phyloP scores from a whole-genome alignment of 2,113 vertebrate species.

The Ceratotherium simum region DNA sequence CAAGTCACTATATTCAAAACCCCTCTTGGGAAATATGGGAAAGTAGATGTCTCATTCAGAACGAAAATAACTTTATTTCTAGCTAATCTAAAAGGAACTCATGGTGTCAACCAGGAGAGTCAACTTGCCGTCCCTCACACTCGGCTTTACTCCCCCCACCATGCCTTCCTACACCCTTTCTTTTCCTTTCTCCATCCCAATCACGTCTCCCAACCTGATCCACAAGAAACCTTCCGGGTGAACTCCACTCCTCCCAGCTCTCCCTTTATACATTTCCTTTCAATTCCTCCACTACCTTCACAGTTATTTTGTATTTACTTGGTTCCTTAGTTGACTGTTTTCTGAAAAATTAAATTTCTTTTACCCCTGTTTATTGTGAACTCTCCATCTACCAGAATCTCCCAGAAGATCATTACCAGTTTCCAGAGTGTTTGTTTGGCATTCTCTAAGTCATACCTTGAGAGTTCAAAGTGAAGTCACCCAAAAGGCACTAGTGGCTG shows the following conservation, averaged over 20 bases:
- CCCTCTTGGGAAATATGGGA: background rate
- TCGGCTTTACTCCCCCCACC: background rate
- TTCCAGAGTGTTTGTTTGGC: background rate
- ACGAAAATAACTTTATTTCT: background rate
- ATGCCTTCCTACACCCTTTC: fast-evolving
- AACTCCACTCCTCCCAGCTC: background rate
- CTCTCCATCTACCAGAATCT: background rate
- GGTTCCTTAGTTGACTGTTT: background rate
- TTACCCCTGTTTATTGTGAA: background rate
- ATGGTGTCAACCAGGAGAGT: background rate
- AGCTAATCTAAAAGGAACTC: background rate
- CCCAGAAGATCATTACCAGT: background rate
- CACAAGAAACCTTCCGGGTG: background rate
- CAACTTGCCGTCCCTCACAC: background rate
- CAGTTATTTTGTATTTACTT: background rate
- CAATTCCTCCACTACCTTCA: background rate
- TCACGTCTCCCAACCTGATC: background rate
- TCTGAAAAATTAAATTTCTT: background rate
- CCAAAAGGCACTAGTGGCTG: background rate
- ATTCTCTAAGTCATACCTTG: background rate
- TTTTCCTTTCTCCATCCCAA: background rate
- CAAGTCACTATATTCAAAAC: background rate
- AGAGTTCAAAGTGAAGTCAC: background rate
- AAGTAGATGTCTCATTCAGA: background rate
- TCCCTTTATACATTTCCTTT: background rate